Base-by-base conservation (phyloP, 2,113 vertebrate genomes). In the Sorex araneus region DNA sequence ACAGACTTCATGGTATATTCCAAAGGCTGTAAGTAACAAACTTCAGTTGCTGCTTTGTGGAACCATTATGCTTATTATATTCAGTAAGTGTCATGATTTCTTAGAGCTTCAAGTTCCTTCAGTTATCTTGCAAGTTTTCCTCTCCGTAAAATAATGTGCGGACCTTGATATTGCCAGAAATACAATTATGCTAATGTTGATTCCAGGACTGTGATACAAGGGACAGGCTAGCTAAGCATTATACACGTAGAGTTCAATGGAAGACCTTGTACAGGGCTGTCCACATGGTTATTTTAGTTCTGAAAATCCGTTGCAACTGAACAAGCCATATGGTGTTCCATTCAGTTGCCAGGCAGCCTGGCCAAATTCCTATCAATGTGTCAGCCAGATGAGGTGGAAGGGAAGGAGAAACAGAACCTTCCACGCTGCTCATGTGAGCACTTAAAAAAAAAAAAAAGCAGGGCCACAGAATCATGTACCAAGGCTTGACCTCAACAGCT, bases 281-380 rank as follows among this genome's bases (percentile, higher is more conserved):
- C 32, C 81, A 54, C 54, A 2, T 2, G n/a, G 92, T 34, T 2
- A 78, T 57, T 85, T 87, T 79, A 30, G 0, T 75, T 83, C 92
- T 34, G 18, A 47, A 60, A 9, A 36, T 64, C 36, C 76, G 23
- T 64, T 45, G 30, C 16, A 3, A 12, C 1, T 84, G 70, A 73
- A 60, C 18, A 30, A 87, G 81, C 88, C 92, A 77, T 16, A 69
- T 89, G 86, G 91, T 75, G 94, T 74, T 32, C 36, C 3, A 77
- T 28, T 90, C 0, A 1, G 32, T 83, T 54, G 63, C 34, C 23
- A 94, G 88, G 75, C 47, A 96, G 93, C 84, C 4, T 50, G 79
- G 77, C 28, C 92, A 92, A 84, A 60, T 11, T 90, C 94, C 90
- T 40, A 60, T 43, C 60, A 83, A 91, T 87, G 78, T 83, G 94